phyloP scores from a whole-genome alignment of 2,113 vertebrate species.

The Cyprinodon brontotheroides region DNA sequence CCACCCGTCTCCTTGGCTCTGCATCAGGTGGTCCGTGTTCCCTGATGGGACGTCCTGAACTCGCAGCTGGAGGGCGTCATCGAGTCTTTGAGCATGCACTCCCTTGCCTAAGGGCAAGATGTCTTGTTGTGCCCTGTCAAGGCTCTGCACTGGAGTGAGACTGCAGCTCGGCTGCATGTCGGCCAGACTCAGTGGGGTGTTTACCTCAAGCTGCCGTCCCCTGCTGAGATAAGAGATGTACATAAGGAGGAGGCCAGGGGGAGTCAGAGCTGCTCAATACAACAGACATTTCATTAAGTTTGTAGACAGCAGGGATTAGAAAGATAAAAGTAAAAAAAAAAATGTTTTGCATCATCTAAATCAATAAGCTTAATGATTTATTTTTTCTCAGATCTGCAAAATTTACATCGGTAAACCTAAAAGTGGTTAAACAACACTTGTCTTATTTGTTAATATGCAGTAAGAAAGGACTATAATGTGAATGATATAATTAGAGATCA shows the following conservation, averaged over 20 bases:
- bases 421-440: not conserved
- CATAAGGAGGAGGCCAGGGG: slow-evolving; percentile 10
- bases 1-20: not conserved
- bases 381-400: no score
- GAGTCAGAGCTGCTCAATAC: slow-evolving; percentile 18
- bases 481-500: not conserved
- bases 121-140: slow-evolving; percentile 19
- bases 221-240: slow-evolving; percentile 61
- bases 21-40: not conserved
- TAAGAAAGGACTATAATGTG: not conserved
- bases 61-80: not conserved
- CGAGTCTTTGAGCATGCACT: not conserved
- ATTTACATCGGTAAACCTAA: not conserved
- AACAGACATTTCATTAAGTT: slow-evolving; percentile 28
- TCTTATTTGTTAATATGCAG: not conserved
- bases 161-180: slow-evolving; percentile 8
- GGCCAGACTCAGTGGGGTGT: slow-evolving; percentile 40
- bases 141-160: slow-evolving; percentile 25
- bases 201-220: slow-evolving; percentile 22
- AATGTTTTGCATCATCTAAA: not conserved
- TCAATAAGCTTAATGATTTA: not conserved
- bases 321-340: slow-evolving; percentile 9
- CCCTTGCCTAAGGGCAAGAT: not conserved
- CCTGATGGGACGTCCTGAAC: not conserved
- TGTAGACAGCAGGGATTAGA: slow-evolving; percentile 35